These are phyloP conservation scores for Zeuzera pyrina DNA, from an alignment of 2,888 invertebrate genomes.

Conservation along the genomic window DNA sequence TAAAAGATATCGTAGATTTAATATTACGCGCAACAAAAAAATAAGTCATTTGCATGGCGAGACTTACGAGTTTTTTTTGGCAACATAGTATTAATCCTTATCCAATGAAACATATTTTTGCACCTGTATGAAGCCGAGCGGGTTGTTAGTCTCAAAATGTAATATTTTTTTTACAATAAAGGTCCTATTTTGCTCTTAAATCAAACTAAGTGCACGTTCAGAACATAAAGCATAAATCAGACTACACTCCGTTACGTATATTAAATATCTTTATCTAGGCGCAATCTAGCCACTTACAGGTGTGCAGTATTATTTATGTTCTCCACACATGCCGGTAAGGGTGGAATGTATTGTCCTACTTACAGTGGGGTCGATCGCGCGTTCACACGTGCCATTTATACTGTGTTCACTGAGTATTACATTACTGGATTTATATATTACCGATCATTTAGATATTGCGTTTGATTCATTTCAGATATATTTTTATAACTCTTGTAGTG, in stretches of 20 bases:
- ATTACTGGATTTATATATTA: background rate
- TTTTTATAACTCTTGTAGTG: too few species aligned
- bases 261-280: constrained; percentile 58
- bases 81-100: too few species aligned
- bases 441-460: too few species aligned
- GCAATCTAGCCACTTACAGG: constrained; percentile 57
- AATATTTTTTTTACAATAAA: too few species aligned
- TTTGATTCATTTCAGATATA: too few species aligned
- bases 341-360: constrained; percentile 56
- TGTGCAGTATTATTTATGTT: constrained; percentile 55
- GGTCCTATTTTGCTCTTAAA: constrained; percentile 15
- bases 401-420: background rate
- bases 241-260: constrained; percentile 27
- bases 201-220: constrained; percentile 21
- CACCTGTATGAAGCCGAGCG: too few species aligned
- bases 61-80: too few species aligned
- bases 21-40: too few species aligned
- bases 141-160: too few species aligned
- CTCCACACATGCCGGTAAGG: constrained; percentile 47
- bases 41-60: too few species aligned
- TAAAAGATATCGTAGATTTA: too few species aligned
- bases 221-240: constrained; percentile 34
- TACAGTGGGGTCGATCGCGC: constrained; percentile 42
- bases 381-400: constrained; percentile 26
- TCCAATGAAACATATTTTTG: too few species aligned